Evolutionary conservation across 1,140 invertebrate species (phyloP).

Genomic region (Belonocnema kinseyi): DNA sequence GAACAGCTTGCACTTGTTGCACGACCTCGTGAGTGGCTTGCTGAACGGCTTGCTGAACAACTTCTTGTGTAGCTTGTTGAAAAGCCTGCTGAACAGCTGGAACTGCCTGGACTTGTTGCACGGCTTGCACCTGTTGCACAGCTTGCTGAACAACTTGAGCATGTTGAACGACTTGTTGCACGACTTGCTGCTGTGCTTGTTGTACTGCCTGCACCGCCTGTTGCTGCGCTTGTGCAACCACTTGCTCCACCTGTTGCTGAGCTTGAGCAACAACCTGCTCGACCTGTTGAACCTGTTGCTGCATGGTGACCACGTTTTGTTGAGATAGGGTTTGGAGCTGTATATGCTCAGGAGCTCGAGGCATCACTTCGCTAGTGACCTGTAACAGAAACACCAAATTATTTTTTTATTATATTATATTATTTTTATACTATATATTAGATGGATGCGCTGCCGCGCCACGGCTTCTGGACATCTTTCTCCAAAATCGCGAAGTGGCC

Average conservation of each 20-base stretch:
- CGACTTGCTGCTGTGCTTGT: conserved; percentile 73
- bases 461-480: no score
- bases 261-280: conserved; percentile 72
- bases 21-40: conserved; percentile 78
- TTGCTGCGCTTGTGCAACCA: conserved; percentile 70
- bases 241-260: conserved; percentile 73
- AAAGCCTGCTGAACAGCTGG: conserved; percentile 67
- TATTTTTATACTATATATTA: no score
- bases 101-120: conserved; percentile 59
- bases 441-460: no score
- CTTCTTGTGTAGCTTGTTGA: conserved; percentile 72
- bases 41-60: conserved; percentile 79
- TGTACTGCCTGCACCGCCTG: conserved; percentile 69
- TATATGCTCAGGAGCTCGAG: neutral
- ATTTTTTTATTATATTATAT: no score
- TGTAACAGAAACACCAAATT: neutral
- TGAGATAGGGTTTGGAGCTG: conserved; percentile 8
- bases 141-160: conserved; percentile 75
- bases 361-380: conserved; percentile 16
- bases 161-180: conserved; percentile 70
- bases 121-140: conserved; percentile 69
- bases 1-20: conserved; percentile 77
- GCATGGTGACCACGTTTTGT: conserved; percentile 67
- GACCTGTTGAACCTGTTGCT: conserved; percentile 71
- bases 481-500: no score